Conservation (phyloP, 1,140 invertebrate species). For the Drosophila tani region DNA sequence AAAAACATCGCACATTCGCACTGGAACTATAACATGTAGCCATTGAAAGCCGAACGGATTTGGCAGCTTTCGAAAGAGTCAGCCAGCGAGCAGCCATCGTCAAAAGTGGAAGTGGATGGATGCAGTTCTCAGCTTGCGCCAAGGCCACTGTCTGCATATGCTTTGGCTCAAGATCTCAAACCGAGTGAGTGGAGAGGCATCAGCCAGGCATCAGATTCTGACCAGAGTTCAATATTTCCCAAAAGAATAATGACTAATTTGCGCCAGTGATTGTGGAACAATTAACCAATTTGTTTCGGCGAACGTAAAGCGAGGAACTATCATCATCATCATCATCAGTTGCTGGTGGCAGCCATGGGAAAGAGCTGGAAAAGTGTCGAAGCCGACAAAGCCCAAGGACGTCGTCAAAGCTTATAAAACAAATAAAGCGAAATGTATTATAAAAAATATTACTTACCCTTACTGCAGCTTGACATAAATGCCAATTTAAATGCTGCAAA, state of each 20-base stretch:
- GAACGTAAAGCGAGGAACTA: conserved; percentile 17
- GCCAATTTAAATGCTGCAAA: conserved; percentile 82
- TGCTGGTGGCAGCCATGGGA: conserved; percentile 64
- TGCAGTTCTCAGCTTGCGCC: conserved; percentile 73
- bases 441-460: conserved; percentile 79
- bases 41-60: conserved; percentile 73
- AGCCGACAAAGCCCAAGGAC: conserved; percentile 66
- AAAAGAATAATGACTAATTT: conserved; percentile 15
- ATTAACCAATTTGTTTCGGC: conserved; percentile 68
- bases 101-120: conserved; percentile 49
- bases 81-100: conserved; percentile 26
- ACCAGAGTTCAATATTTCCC: conserved; percentile 31
- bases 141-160: conserved; percentile 68
- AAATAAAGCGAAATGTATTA: conserved; percentile 80
- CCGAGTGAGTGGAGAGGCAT: conserved; percentile 31
- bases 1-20: conserved; percentile 20
- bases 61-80: conserved; percentile 74
- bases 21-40: conserved; percentile 60
- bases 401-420: conserved; percentile 64
- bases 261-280: conserved; percentile 45
- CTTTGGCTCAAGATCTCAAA: conserved; percentile 14
- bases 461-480: conserved; percentile 80
- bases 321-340: conserved; percentile 36
- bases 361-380: conserved; percentile 73
- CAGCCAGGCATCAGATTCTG: conserved; percentile 24